Conservation (phyloP, 2,113 vertebrate species). For the Strix uralensis region DNA sequence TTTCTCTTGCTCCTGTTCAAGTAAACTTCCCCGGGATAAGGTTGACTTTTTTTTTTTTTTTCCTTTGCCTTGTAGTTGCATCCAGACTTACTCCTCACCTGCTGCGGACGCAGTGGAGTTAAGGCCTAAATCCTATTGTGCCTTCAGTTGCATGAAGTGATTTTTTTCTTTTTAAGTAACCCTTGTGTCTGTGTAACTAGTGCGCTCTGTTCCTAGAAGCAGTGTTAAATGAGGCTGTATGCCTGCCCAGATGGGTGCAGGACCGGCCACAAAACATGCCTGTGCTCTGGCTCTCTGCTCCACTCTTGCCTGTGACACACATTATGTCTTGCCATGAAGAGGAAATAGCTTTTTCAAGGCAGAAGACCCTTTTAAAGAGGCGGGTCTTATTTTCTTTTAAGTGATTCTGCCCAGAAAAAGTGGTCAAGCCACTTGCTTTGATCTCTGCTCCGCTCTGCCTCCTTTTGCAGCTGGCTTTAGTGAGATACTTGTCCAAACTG, state of each 20-base stretch:
- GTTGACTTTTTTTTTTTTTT: background rate
- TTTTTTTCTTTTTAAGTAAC: background rate
- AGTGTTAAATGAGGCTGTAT: background rate
- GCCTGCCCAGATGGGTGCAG: background rate
- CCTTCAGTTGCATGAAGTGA: background rate
- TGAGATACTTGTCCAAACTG: background rate
- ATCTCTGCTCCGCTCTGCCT: background rate
- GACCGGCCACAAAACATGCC: background rate
- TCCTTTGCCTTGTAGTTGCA: background rate
- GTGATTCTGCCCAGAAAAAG: background rate
- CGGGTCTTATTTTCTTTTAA: background rate
- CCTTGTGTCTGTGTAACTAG: background rate
- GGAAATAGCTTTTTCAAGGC: background rate
- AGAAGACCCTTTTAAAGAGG: background rate
- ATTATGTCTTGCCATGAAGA: background rate
- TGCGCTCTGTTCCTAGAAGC: background rate
- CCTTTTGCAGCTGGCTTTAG: background rate
- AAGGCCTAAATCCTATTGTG: background rate
- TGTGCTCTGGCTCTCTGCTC: fast-evolving
- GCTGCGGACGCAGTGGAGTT: background rate
- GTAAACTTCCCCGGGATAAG: background rate
- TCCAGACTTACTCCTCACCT: background rate
- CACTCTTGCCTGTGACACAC: background rate
- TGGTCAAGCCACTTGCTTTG: background rate
- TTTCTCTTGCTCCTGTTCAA: background rate